Conservation (phyloP, 2,888 invertebrate species). For the Phyto melanocephala region DNA sequence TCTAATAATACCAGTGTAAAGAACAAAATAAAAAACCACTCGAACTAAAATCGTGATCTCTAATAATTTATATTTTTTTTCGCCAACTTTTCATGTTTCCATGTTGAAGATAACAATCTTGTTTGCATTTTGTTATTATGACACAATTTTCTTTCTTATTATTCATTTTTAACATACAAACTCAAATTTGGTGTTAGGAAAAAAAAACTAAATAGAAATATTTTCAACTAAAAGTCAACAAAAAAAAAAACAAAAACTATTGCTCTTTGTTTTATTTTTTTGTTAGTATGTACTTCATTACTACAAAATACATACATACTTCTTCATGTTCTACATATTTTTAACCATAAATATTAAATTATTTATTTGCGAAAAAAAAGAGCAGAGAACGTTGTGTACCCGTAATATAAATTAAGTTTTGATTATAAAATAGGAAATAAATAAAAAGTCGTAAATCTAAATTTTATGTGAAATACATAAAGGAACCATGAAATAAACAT, state of each 20-base stretch:
- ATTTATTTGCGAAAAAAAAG: conserved; percentile 36
- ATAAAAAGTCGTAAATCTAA: conserved; percentile 6
- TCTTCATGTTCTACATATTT: neutral
- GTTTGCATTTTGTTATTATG: conserved; percentile 6
- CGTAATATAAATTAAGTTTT: neutral
- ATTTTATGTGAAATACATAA: conserved; percentile 23
- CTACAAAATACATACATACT: neutral
- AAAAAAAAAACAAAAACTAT: neutral
- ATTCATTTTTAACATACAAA: neutral
- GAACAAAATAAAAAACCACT: neutral
- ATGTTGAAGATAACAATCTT: conserved; percentile 25
- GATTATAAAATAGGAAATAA: conserved; percentile 16
- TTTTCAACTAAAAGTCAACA: neutral
- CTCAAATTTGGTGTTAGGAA: conserved; percentile 40
- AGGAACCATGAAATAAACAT: conserved; percentile 45
- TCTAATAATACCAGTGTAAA: neutral
- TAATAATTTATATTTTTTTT: conserved; percentile 5
- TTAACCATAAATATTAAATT: conserved; percentile 44
- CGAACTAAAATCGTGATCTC: neutral
- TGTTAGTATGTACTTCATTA: neutral
- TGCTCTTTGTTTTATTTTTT: neutral
- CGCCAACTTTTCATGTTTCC: conserved; percentile 14
- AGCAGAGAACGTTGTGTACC: neutral
- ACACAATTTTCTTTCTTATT: neutral
- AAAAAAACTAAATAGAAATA: no score